Evolutionary conservation across 2,113 vertebrate species (phyloP), one percentile per base, ranked within the genome.

Genomic region (Corythoichthys intestinalis): DNA sequence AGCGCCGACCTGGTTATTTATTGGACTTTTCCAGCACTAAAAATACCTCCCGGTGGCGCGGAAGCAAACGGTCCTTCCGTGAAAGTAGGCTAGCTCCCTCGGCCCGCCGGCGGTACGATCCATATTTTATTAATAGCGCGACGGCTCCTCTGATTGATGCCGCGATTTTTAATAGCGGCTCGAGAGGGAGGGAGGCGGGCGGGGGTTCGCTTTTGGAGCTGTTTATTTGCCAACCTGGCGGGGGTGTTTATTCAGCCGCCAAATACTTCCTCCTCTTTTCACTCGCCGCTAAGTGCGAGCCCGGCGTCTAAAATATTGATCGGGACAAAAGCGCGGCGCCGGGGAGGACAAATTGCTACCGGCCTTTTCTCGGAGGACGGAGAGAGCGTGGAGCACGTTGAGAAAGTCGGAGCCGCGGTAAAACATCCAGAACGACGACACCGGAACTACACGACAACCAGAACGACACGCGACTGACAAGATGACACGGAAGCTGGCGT

Each of bases 81-180:
- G 87, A 87, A 93, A 91, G 86, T 92, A 88, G 91, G 91, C 77
- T 90, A 91, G 85, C 76, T 93, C 91, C 91, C 92, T 71, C 74
- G 90, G 86, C 90, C 81, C 84, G 48, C 84, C 77, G 77, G 87
- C 87, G 91, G 86, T 84, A 74, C 86, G 91, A 87, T 92, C 92
- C 88, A 92, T 90, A 90, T 92, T 90, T 91, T 92, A 92, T 92
- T 93, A 90, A 91, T 91, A 93, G 90, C 78, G 39, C 68, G 81
- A 74, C 53, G 72, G 76, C 77, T 69, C 56, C 62, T 80, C 84
- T 89, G 91, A 91, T 90, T 90, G 90, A 92, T 92, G 88, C 69
- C 56, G 15, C 41, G 41, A 28, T 87, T 46, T 46, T 85, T 78
- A 82, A 83, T 77, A 70, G 67, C 62, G 67, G 72, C 71, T 76